Conservation (phyloP, 2,888 invertebrate genomes). For the Sinodicranocentrus sp. region DNA sequence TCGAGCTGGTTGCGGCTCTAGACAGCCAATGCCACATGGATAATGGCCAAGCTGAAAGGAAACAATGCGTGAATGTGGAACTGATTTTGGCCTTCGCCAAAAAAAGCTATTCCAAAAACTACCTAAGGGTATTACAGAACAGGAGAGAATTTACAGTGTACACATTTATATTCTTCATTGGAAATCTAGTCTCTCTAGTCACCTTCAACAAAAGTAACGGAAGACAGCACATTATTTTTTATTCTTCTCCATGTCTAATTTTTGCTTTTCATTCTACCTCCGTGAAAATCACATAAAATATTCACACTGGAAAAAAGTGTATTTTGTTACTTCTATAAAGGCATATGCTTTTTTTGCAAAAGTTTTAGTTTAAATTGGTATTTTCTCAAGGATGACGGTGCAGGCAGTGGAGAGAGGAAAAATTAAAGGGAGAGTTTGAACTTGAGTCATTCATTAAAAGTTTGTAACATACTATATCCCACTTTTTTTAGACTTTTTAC, state of each 20-base stretch:
- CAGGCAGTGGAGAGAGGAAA: too few relatives aligned
- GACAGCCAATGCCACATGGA: not conserved
- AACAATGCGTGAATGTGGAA: too few relatives aligned
- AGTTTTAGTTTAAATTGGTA: not conserved
- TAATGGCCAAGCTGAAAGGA: too few relatives aligned
- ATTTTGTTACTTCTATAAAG: not conserved
- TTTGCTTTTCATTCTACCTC: too few relatives aligned
- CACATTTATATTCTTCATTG: not conserved
- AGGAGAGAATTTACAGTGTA: not conserved
- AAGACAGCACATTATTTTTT: not conserved
- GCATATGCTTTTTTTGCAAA: not conserved
- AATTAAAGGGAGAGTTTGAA: conserved; percentile 60
- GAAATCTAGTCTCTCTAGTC: too few relatives aligned
- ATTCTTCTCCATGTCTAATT: not conserved
- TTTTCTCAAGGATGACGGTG: not conserved
- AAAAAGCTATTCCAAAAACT: not conserved
- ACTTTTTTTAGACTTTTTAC: not conserved
- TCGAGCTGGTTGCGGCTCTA: not conserved
- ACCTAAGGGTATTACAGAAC: not conserved
- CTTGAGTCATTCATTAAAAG: conserved; percentile 65
- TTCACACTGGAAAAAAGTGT: too few relatives aligned
- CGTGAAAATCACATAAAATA: too few relatives aligned
- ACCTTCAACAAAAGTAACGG: too few relatives aligned
- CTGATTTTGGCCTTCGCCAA: not conserved
- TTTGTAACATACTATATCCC: conserved; percentile 5